Evolutionary conservation across 2,797 vertebrate species (phyloP).

Genomic region (Huso huso): DNA sequence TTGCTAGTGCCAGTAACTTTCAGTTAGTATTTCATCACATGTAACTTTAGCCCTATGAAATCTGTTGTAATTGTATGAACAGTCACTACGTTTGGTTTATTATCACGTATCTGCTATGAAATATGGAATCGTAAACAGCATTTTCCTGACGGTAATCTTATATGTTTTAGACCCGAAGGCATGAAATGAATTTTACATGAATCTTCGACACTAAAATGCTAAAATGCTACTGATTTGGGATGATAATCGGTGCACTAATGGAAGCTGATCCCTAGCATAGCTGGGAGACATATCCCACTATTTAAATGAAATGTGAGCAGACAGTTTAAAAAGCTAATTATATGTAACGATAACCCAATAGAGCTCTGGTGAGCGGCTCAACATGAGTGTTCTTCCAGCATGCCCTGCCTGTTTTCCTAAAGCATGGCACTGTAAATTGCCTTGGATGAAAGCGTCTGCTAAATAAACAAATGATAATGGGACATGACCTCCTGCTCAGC

Average conservation of each 20-base stretch:
- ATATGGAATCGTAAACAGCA: neutral
- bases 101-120: conserved; percentile 4
- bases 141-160: neutral
- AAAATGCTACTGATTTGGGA: conserved; percentile 66
- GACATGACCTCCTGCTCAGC: too few relatives aligned
- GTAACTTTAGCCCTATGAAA: conserved; percentile 24
- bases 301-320: conserved; percentile 61
- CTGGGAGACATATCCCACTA: conserved; percentile 50
- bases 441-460: too few relatives aligned
- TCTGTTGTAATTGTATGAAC: conserved; percentile 5
- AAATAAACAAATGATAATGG: too few relatives aligned
- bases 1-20: conserved; percentile 59
- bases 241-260: conserved; percentile 66
- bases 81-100: conserved; percentile 2
- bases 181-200: conserved; percentile 48
- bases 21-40: conserved; percentile 50
- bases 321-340: conserved; percentile 39
- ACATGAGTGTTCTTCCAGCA: conserved; percentile 19
- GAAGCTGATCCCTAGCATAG: conserved; percentile 60
- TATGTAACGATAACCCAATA: conserved; percentile 18
- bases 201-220: conserved; percentile 70
- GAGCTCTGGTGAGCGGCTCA: conserved; percentile 33
- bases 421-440: too few relatives aligned
- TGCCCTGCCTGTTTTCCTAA: conserved; percentile 3
- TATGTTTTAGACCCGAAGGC: conserved; percentile 45